Conservation (phyloP, 2,888 invertebrate genomes). For the Caenorhabditis auriculariae region DNA sequence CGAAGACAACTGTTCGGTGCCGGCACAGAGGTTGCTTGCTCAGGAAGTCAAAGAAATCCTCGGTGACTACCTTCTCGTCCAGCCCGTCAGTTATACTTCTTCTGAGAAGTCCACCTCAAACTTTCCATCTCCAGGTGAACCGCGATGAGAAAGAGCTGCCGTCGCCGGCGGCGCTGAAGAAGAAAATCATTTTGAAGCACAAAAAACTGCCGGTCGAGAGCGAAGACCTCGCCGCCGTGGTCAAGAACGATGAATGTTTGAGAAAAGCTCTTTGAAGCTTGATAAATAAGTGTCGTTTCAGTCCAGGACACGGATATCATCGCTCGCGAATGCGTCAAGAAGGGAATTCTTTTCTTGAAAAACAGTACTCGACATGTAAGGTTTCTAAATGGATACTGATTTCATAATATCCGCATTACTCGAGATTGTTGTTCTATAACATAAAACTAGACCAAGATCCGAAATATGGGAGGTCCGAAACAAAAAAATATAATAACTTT, state of each 20-base stretch:
- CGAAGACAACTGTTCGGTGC: slow-evolving; percentile 63
- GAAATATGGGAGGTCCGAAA: no score
- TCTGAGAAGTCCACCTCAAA: background rate
- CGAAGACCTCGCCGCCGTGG: slow-evolving; percentile 31
- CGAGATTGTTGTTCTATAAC: no score
- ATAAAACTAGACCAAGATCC: no score
- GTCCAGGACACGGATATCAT: slow-evolving; percentile 56
- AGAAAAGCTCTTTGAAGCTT: slow-evolving; percentile 1
- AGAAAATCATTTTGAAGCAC: slow-evolving; percentile 67
- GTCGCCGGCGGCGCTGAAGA: slow-evolving; percentile 66
- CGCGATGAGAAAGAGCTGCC: slow-evolving; percentile 64
- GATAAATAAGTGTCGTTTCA: slow-evolving; percentile 18
- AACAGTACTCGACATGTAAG: slow-evolving; percentile 40
- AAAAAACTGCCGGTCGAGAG: slow-evolving; percentile 61
- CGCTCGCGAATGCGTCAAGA: slow-evolving; percentile 47
- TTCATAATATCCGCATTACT: background rate
- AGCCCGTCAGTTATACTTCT: slow-evolving; percentile 45
- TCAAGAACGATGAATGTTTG: slow-evolving; percentile 42
- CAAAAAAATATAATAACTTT: no score
- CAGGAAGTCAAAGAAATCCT: slow-evolving; percentile 53
- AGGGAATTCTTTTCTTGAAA: slow-evolving; percentile 51
- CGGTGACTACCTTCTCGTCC: slow-evolving; percentile 65
- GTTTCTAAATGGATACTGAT: background rate
- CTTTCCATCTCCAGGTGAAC: slow-evolving; percentile 37
- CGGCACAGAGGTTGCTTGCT: slow-evolving; percentile 61